Conservation (phyloP, 2,797 vertebrate genomes). For the Hybognathus amarus region DNA sequence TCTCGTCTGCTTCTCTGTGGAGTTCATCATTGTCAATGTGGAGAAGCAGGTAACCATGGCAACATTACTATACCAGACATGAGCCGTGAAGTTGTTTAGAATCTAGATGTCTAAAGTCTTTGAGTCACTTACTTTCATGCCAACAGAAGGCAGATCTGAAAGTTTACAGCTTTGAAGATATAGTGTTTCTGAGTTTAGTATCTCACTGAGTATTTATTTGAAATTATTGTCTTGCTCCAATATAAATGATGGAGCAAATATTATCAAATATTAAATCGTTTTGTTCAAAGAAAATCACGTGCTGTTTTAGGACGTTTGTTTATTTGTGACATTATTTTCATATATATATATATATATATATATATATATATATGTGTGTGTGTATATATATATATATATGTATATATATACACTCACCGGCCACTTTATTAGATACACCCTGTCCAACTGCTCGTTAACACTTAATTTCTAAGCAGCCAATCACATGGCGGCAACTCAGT, state of each 20-base stretch:
- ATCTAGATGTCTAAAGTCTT: constrained; percentile 34
- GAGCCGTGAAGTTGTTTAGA: constrained; percentile 19
- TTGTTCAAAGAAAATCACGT: too few species aligned
- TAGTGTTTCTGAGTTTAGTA: background rate
- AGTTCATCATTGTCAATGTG: constrained; percentile 91
- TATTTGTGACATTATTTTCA: too few species aligned
- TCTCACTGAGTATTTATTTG: constrained; percentile 1
- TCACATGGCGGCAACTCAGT: too few species aligned
- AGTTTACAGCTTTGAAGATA: constrained; percentile 19
- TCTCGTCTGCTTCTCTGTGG: constrained; percentile 96
- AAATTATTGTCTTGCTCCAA: background rate
- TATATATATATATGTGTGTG: too few species aligned
- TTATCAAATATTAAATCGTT: too few species aligned
- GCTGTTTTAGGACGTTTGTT: too few species aligned
- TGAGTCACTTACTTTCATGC: constrained; percentile 31
- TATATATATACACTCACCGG: too few species aligned
- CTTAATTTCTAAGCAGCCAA: too few species aligned
- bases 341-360: too few species aligned
- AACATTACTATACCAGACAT: constrained; percentile 5
- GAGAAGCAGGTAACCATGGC: constrained; percentile 87
- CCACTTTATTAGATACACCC: too few species aligned
- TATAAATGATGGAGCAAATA: background rate
- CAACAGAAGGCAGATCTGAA: background rate
- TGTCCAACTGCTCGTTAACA: too few species aligned
- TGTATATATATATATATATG: too few species aligned